Conservation (phyloP, 2,113 vertebrate species). For the Oryzias celebensis region DNA sequence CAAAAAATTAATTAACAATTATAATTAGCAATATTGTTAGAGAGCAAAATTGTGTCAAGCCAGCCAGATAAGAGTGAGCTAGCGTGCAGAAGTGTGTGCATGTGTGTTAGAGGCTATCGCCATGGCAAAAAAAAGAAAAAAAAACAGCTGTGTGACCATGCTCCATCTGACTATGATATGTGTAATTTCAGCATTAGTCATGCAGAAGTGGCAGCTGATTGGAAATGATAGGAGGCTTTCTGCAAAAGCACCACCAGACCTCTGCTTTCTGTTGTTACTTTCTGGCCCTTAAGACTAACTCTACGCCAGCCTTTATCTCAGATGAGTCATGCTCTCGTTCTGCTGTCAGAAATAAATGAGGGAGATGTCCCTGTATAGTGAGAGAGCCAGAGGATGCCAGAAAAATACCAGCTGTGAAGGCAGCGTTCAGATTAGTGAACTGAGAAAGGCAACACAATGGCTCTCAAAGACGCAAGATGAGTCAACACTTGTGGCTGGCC, state of each 20-base stretch:
- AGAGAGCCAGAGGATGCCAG: not conserved
- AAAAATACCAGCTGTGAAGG: slow-evolving; percentile 18
- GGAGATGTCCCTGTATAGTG: slow-evolving; percentile 8
- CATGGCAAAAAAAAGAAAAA: slow-evolving; percentile 8
- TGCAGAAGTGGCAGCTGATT: slow-evolving; percentile 59
- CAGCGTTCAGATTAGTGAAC: slow-evolving; percentile 24
- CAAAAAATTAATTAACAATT: slow-evolving; percentile 86
- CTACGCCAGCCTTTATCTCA: slow-evolving; percentile 37
- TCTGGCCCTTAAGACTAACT: slow-evolving; percentile 37
- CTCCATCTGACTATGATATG: slow-evolving; percentile 53
- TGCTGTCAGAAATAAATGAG: slow-evolving; percentile 49
- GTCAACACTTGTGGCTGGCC: slow-evolving; percentile 48
- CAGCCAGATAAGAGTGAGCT: slow-evolving; percentile 63
- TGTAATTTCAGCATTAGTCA: slow-evolving; percentile 65
- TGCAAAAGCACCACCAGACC: slow-evolving; percentile 15
- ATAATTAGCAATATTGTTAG: slow-evolving; percentile 87
- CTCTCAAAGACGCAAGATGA: slow-evolving; percentile 42
- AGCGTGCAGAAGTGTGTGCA: slow-evolving; percentile 36
- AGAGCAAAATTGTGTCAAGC: slow-evolving; percentile 83
- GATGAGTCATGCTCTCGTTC: slow-evolving; percentile 43
- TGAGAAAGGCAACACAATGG: slow-evolving; percentile 47
- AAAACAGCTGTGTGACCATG: slow-evolving; percentile 49
- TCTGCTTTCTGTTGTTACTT: slow-evolving; percentile 36
- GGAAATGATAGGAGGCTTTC: slow-evolving; percentile 43
- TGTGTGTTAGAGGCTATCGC: slow-evolving; percentile 37